phyloP scores from a whole-genome alignment of 2,797 vertebrate species.

The Triplophysa bombifrons region DNA sequence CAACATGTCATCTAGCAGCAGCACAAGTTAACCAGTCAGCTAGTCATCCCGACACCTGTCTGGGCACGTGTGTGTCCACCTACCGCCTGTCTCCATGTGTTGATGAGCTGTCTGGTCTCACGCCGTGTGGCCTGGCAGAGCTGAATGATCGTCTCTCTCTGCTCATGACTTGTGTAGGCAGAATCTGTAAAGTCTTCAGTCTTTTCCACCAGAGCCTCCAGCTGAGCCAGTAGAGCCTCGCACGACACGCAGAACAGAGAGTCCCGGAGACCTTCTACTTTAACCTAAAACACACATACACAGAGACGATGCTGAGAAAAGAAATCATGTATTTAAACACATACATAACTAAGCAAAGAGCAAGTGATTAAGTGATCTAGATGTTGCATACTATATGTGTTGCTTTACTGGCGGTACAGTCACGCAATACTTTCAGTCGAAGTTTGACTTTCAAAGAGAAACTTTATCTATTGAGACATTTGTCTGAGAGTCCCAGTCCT shows the following conservation, averaged over 20 bases:
- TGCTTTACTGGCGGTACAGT: not conserved
- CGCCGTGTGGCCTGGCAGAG: conserved; percentile 85
- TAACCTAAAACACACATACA: conserved; percentile 72
- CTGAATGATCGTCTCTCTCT: conserved; percentile 90
- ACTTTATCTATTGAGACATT: conserved; percentile 5
- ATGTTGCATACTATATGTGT: not conserved
- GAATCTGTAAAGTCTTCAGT: conserved; percentile 98
- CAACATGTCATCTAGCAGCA: not conserved
- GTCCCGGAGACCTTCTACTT: conserved; percentile 88
- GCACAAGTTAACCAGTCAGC: not conserved
- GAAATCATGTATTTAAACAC: too few relatives aligned
- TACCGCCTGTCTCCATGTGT: conserved; percentile 89
- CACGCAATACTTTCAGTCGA: not conserved
- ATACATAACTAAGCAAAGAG: not conserved
- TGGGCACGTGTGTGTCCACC: conserved; percentile 58
- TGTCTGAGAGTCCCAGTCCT: not conserved
- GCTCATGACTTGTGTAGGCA: conserved; percentile 95
- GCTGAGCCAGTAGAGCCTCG: conserved; percentile 81
- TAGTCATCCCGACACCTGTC: not conserved
- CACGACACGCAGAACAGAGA: conserved; percentile 84
- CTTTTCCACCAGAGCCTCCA: conserved; percentile 90
- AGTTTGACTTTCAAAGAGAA: conserved; percentile 1
- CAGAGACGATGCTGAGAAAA: not conserved
- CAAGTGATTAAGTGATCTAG: not conserved
- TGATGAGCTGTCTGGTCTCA: conserved; percentile 89